Base-by-base conservation (phyloP, 2,113 vertebrate species). In the Kryptolebias marmoratus region DNA sequence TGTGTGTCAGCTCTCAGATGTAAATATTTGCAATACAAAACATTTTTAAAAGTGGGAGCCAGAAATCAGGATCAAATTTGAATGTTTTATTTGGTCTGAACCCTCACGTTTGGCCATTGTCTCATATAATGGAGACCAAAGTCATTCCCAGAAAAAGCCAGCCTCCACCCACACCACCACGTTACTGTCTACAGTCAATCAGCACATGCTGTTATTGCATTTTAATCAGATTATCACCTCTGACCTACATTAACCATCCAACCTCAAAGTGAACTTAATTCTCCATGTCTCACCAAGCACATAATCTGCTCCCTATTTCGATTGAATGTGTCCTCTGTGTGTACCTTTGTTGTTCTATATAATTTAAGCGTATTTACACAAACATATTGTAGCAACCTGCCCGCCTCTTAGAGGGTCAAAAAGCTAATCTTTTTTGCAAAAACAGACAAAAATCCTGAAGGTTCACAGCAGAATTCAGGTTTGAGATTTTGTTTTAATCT, bases 231-330 rank as follows among this genome's bases (percentile, higher is more conserved):
- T 89, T 85, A 90, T 71, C 59, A 71, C 64, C 77, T 64, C 0
- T 83, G 85, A 89, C 78, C 85, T 73, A 89, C 78, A 83, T 85
- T 77, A 86, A 84, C 70, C 78, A 82, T 77, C 80, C 68, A 75
- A 62, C 75, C 76, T 80, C 53, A 77, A 53, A 87, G 58, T 79
- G 61, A 86, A 69, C 73, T 77, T 49, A 76, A 81, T 75, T 80
- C 65, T 74, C 22, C 47, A 10, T 48, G 50, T 81, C 52, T 78
- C 64, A 80, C n/a, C 68, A 66, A 84, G 59, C 72, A 63, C 66
- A 69, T 79, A 67, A 80, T 82, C 76, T 73, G 36, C 55, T 39
- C 64, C 60, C 52, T 49, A 65, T 69, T 79, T 72, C n/a, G 58
- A 75, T 27, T 54, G 11, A 42, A 53, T 58, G 18, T 49, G 57